Percentiles rank a stretch among this genome's conserved stretches.
These are phyloP conservation scores for Drosophila falleni DNA, from an alignment of 2,888 invertebrate species.

Conservation along the genomic window DNA sequence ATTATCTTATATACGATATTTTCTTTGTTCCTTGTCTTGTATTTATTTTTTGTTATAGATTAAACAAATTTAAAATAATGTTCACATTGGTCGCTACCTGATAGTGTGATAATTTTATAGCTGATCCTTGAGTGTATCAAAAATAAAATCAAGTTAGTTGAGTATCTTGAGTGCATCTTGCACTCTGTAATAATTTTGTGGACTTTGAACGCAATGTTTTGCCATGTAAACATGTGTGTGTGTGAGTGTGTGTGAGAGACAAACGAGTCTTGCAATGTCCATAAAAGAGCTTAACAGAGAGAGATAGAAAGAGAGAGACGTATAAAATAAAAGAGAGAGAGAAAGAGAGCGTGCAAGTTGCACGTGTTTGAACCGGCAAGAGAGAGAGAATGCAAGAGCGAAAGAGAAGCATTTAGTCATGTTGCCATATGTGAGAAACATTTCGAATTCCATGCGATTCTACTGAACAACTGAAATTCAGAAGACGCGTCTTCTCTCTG, in stretches of 20 bases:
- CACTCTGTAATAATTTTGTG: conserved; percentile 43
- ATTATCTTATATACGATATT: too few species aligned
- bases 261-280: conserved; percentile 56
- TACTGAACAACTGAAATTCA: conserved; percentile 12
- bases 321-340: background rate
- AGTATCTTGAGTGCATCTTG: conserved; percentile 36
- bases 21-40: too few species aligned
- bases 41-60: too few species aligned
- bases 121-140: conserved; percentile 6
- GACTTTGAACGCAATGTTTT: conserved; percentile 51
- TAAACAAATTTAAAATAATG: too few species aligned
- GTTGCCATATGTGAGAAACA: conserved; percentile 23
- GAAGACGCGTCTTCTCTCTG: conserved; percentile 28
- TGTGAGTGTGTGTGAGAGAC: conserved; percentile 30
- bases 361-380: conserved; percentile 40
- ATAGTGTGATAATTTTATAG: background rate
- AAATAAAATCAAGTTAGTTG: conserved; percentile 18
- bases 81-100: too few species aligned
- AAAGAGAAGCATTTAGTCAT: conserved; percentile 1
- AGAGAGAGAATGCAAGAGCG: conserved; percentile 5
- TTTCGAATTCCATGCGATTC: conserved; percentile 24
- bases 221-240: conserved; percentile 1
- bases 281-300: conserved; percentile 30
- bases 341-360: conserved; percentile 38
- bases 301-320: conserved; percentile 2